Percentiles rank a stretch among this genome's conserved stretches.
Conservation (phyloP, 2,113 vertebrate genomes). For the Hylia prasina region DNA sequence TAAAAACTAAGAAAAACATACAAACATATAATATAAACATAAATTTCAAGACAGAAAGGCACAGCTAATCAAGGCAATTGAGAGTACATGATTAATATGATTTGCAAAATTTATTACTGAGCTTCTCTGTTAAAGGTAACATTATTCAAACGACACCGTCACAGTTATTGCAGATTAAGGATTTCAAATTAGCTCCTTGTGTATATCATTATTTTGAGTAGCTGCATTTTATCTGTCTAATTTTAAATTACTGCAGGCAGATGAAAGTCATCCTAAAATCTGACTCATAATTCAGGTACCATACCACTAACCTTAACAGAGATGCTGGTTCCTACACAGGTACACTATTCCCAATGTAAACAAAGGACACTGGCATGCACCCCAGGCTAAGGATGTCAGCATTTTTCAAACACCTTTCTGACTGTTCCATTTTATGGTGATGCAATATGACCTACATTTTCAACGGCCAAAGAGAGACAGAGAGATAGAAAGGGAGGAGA, state of each 20-base stretch:
- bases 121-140: conserved; percentile 34
- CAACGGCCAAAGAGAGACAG: conserved; percentile 72
- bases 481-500: conserved; percentile 58
- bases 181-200: conserved; percentile 54
- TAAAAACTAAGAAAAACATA: background rate
- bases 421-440: conserved; percentile 69
- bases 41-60: conserved; percentile 14
- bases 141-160: conserved; percentile 53
- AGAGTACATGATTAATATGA: conserved; percentile 42
- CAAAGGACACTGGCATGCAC: conserved; percentile 66
- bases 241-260: conserved; percentile 55
- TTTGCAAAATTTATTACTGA: conserved; percentile 59
- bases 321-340: conserved; percentile 44
- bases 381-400: conserved; percentile 71
- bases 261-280: conserved; percentile 52
- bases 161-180: conserved; percentile 51
- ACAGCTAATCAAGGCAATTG: conserved; percentile 52
- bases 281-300: conserved; percentile 52
- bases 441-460: conserved; percentile 82
- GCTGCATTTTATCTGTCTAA: conserved; percentile 47
- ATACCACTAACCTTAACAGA: conserved; percentile 62
- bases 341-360: conserved; percentile 63
- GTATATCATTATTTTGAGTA: conserved; percentile 56
- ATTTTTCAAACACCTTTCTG: conserved; percentile 77
- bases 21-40: conserved; percentile 2